Base-by-base conservation (phyloP, 2,113 vertebrate genomes). In the Caranx melampygus region DNA sequence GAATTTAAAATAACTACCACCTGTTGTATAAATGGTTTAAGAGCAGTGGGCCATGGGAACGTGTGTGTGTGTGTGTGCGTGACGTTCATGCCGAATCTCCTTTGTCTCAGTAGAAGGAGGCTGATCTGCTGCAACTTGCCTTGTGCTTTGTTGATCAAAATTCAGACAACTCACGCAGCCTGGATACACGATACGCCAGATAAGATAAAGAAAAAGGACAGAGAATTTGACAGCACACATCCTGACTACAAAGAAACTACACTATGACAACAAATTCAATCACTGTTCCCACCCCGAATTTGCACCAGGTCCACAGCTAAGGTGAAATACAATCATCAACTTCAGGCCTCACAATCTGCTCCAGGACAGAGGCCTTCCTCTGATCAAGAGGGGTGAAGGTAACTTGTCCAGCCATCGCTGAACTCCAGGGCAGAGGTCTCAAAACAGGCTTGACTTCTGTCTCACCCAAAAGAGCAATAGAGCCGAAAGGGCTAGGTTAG, bases 81-180 rank as follows among this genome's bases (percentile, higher is more conserved):
- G 85, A 87, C 67, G 61, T 83, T 68, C 16, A 66, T 82, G 54
- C 44, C 65, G 64, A 80, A 81, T 58, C 69, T 66, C 65, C 47
- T 82, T 88, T 84, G 61, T 77, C 34, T 70, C 42, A 21, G 6
- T 54, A 72, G 45, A 82, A 37, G 37, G 61, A 79, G 84, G 84
- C 72, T 67, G 76, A 90, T 88, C 77, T 92, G 91, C 86, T n/a
- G 33, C 67, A 66, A 90, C 92, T 82, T 91, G 91, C 63, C 87
- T 87, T 49, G 45, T 64, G 71, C 51, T 79, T 71, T 85, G 77
- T 82, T 84, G 82, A 80, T 81, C 51, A 86, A 79, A 90, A 90
- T 62, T 54, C 61, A 72, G 31, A 62, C 35, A 79, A 73, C 67
- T 74, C 63, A 71, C 4, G 49, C 54, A 78, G 49, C 54, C 57